Conservation (phyloP, 2,113 vertebrate genomes). For the Trematomus loennbergii region DNA sequence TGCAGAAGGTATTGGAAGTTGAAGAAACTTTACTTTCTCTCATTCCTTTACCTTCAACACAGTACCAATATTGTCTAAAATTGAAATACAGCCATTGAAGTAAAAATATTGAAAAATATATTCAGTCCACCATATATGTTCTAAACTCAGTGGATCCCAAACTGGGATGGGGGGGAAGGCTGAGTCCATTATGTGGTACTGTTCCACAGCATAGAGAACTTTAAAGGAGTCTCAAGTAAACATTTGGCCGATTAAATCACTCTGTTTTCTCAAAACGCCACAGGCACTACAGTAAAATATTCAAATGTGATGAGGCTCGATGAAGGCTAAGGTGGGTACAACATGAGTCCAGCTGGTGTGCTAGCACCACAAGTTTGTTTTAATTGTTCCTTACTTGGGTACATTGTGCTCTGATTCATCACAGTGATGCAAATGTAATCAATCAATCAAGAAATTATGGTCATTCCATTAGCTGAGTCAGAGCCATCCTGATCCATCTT, state of each 20-base stretch:
- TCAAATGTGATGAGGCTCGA: not conserved
- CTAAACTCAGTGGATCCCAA: not conserved
- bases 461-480: no score
- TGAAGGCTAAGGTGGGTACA: no score
- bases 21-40: not conserved
- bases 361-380: no score
- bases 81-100: not conserved
- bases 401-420: no score
- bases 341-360: no score
- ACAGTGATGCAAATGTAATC: no score
- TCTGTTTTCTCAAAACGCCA: no score
- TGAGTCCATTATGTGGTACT: not conserved
- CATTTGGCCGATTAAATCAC: not conserved
- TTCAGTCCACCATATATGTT: not conserved
- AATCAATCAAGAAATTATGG: no score
- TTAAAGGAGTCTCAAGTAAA: not conserved
- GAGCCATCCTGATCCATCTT: no score
- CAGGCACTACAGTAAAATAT: no score
- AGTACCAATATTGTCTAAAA: not conserved
- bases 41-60: not conserved
- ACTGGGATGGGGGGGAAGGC: not conserved
- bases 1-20: not conserved
- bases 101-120: not conserved
- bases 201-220: not conserved
- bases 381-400: no score